Percentiles rank a stretch among this genome's conserved stretches.
Evolutionary conservation across 2,888 invertebrate species (phyloP).

Genomic region (Vesta saturnalis): DNA sequence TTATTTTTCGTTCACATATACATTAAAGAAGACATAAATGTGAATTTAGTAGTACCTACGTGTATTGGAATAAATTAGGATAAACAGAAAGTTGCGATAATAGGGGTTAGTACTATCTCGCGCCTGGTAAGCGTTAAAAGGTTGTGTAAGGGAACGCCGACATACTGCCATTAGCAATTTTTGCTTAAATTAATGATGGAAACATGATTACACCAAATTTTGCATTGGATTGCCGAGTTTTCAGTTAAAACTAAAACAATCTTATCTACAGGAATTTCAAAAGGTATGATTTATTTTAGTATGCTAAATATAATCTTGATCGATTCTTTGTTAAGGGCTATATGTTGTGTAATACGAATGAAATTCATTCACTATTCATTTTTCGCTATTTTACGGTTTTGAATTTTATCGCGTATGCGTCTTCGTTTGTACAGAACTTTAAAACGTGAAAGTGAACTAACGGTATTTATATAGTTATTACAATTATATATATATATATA

Average conservation of each 20-base stretch:
- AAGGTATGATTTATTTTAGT: not conserved
- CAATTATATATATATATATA: too few relatives aligned
- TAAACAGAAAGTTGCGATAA: constrained; percentile 32
- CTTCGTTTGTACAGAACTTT: too few relatives aligned
- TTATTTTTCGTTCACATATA: constrained; percentile 29
- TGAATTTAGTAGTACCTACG: constrained; percentile 26
- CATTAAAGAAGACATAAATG: constrained; percentile 18
- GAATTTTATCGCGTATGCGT: too few relatives aligned
- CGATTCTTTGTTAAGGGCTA: too few relatives aligned
- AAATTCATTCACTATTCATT: too few relatives aligned
- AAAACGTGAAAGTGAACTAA: too few relatives aligned
- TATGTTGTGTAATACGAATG: too few relatives aligned
- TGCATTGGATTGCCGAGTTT: not conserved
- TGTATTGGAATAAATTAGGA: constrained; percentile 41
- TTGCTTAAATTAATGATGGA: not conserved
- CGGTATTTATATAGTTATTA: too few relatives aligned
- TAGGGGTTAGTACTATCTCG: constrained; percentile 38
- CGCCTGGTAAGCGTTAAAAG: constrained; percentile 34
- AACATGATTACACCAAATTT: not conserved
- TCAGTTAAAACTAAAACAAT: too few relatives aligned
- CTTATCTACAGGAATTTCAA: too few relatives aligned
- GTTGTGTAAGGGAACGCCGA: constrained; percentile 10
- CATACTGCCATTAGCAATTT: constrained; percentile 5
- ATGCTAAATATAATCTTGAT: too few relatives aligned
- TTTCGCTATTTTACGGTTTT: too few relatives aligned